A percentile compares a stretch with the other conserved stretches of the same genome.
These are phyloP conservation scores for Neria commutata DNA, from an alignment of 2,888 invertebrate genomes.

Conservation along the genomic window DNA sequence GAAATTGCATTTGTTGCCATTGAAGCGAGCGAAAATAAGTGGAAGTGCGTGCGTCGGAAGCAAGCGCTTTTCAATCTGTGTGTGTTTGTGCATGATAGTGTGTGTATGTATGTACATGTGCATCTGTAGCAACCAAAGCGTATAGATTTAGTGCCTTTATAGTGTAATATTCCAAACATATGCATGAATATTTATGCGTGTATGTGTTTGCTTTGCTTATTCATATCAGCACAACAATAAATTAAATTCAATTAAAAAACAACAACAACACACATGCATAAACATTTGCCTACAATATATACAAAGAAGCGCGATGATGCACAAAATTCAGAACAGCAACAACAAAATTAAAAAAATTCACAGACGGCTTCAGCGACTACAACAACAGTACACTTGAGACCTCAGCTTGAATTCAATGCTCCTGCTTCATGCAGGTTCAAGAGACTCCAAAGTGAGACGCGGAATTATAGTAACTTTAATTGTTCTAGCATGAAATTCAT, in stretches of 20 bases:
- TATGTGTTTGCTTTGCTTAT: too few species aligned
- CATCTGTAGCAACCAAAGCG: not conserved
- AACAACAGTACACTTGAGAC: too few species aligned
- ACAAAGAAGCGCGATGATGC: not conserved
- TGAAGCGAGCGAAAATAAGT: too few species aligned
- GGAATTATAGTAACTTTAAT: too few species aligned
- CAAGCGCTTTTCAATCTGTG: not conserved
- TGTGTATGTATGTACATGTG: not conserved
- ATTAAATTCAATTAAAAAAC: not conserved
- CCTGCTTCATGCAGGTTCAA: too few species aligned
- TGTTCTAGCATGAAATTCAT: too few species aligned
- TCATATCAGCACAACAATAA: slow-evolving; percentile 2
- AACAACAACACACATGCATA: not conserved
- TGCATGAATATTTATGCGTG: too few species aligned
- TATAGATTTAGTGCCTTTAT: not conserved
- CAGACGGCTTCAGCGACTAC: not conserved
- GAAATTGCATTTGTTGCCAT: too few species aligned
- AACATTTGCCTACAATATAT: not conserved
- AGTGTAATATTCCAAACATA: not conserved
- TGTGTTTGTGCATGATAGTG: not conserved
- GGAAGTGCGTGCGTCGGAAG: not conserved
- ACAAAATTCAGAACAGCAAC: not conserved
- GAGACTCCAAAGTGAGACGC: too few species aligned
- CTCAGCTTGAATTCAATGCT: too few species aligned
- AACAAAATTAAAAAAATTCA: not conserved